A percentile compares a stretch with the other conserved stretches of the same genome.
Evolutionary conservation across 2,797 vertebrate genomes (phyloP).

Genomic region (Dendrocincla tyrannina): DNA sequence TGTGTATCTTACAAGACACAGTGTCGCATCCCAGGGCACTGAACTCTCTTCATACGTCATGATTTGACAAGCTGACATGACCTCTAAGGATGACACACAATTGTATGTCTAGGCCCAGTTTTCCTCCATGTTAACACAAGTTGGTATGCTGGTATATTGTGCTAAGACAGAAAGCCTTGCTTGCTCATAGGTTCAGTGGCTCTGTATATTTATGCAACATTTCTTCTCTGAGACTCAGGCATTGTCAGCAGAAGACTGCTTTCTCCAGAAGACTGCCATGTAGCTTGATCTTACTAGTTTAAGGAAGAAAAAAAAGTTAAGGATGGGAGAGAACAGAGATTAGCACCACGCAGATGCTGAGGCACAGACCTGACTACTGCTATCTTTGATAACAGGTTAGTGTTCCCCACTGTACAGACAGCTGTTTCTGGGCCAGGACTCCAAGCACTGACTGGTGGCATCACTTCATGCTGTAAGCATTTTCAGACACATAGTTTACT

Average conservation of each 20-base stretch:
- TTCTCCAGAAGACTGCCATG: background rate
- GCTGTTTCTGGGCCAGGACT: background rate
- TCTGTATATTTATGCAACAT: background rate
- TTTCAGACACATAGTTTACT: background rate
- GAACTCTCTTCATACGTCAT: background rate
- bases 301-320: background rate
- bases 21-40: background rate
- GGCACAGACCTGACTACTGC: background rate
- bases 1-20: background rate
- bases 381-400: background rate
- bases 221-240: background rate
- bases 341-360: background rate
- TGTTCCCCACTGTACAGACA: accelerated
- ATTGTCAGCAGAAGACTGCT: background rate
- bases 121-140: background rate
- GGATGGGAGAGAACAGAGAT: background rate
- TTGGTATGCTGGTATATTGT: background rate
- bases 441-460: background rate
- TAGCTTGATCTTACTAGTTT: background rate
- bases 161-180: background rate
- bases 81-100: background rate
- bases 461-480: background rate
- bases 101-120: accelerated
- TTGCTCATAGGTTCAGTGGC: background rate
- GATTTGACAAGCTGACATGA: background rate